phyloP scores from a whole-genome alignment of 2,113 vertebrate genomes.

The Cololabis saira region DNA sequence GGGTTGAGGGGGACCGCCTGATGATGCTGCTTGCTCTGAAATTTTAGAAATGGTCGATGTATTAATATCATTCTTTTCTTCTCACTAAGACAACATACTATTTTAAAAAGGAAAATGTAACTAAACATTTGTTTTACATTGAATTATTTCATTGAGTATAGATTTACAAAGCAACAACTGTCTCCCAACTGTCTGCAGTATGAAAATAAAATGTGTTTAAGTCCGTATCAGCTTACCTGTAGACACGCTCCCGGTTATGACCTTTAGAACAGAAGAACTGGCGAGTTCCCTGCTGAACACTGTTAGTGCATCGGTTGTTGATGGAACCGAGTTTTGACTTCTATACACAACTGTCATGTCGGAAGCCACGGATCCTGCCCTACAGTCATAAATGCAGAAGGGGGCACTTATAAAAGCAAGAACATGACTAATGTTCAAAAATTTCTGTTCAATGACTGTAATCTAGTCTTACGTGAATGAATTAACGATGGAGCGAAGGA shows the following conservation, averaged over 20 bases:
- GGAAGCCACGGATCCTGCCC: constrained; percentile 52
- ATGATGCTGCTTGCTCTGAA: constrained; percentile 47
- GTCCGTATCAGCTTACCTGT: constrained; percentile 40
- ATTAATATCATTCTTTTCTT: background rate
- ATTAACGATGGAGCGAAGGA: constrained; percentile 19
- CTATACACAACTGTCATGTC: constrained; percentile 42
- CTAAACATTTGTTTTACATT: too few species aligned
- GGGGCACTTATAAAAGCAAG: background rate
- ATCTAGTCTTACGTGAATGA: constrained; percentile 50
- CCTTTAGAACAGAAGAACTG: background rate
- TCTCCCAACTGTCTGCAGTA: background rate
- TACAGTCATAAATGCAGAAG: constrained; percentile 18
- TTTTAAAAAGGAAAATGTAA: too few species aligned
- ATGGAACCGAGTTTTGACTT: constrained; percentile 22
- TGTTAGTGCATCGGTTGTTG: background rate
- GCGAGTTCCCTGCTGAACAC: background rate
- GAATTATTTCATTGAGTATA: background rate
- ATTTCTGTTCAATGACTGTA: background rate
- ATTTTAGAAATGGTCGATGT: constrained; percentile 11
- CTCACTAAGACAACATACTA: background rate
- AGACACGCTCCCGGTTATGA: constrained; percentile 29
- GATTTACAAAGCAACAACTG: background rate
- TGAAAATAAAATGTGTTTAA: background rate
- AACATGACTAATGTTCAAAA: background rate
- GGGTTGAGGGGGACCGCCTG: constrained; percentile 23